Conservation (phyloP, 2,797 vertebrate species). For the Melanotaenia parkinsoni region DNA sequence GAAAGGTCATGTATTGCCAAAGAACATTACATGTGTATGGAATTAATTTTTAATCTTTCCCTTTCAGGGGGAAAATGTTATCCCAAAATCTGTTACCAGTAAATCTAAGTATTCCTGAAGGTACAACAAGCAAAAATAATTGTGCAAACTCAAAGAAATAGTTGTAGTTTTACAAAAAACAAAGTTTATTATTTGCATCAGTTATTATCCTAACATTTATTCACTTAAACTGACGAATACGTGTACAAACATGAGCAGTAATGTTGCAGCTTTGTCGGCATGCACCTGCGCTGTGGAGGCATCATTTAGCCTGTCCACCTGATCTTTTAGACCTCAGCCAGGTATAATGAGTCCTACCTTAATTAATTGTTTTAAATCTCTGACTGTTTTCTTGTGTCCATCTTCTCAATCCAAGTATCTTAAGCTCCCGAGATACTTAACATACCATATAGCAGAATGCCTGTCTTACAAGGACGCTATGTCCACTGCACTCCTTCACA, state of each 20-base stretch:
- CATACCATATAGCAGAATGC: slow-evolving; percentile 65
- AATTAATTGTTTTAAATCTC: slow-evolving; percentile 42
- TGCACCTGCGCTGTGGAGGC: slow-evolving; percentile 29
- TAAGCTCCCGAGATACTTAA: slow-evolving; percentile 57
- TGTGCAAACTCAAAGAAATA: not conserved
- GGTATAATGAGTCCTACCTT: slow-evolving; percentile 17
- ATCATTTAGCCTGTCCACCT: slow-evolving; percentile 3
- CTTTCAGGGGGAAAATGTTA: slow-evolving; percentile 17
- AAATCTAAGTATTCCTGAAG: slow-evolving; percentile 16
- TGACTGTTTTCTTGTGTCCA: slow-evolving; percentile 17
- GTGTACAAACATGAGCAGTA: not conserved
- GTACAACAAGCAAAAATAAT: slow-evolving; percentile 8
- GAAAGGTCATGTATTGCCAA: slow-evolving; percentile 1
- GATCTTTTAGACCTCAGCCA: slow-evolving; percentile 26
- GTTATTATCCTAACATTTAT: slow-evolving; percentile 3
- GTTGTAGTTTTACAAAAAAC: slow-evolving; percentile 8
- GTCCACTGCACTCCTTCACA: slow-evolving; percentile 62
- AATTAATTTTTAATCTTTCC: slow-evolving; percentile 2
- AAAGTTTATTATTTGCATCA: slow-evolving; percentile 10
- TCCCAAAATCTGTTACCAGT: slow-evolving; percentile 2
- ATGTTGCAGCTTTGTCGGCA: not conserved
- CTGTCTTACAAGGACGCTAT: slow-evolving; percentile 58
- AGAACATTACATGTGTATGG: slow-evolving; percentile 20
- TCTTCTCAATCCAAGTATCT: slow-evolving; percentile 34
- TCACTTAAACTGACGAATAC: slow-evolving; percentile 2